These are phyloP conservation scores for Lordiphosa fenestrarum DNA, from an alignment of 2,888 invertebrate genomes.

Conservation along the genomic window DNA sequence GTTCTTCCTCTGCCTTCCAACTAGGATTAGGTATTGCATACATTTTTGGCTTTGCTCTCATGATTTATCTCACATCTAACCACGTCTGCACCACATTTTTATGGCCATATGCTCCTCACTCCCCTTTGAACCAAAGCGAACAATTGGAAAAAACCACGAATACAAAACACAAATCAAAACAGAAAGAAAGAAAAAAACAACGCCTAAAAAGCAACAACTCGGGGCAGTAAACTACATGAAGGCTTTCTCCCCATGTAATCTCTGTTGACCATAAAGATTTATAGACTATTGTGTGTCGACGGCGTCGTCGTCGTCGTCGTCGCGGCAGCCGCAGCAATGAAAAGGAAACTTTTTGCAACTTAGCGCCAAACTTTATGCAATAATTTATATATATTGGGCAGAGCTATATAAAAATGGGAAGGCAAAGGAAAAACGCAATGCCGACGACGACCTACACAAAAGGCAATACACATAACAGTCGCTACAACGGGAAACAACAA, in stretches of 20 bases:
- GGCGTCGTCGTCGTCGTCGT: constrained; percentile 25
- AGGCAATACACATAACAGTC: constrained; percentile 57
- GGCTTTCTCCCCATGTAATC: constrained; percentile 66
- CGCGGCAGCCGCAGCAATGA: constrained; percentile 64
- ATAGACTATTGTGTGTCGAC: constrained; percentile 74
- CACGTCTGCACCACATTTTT: constrained; percentile 64
- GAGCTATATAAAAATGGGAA: constrained; percentile 36
- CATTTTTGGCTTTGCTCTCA: constrained; percentile 27
- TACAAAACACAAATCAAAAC: constrained; percentile 66
- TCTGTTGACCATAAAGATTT: constrained; percentile 76
- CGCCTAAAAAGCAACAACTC: constrained; percentile 66
- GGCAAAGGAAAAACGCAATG: constrained; percentile 44
- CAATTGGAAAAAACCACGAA: constrained; percentile 37
- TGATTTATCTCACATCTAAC: constrained; percentile 62
- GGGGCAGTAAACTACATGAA: constrained; percentile 65
- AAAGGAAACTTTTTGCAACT: constrained; percentile 76
- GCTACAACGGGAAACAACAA: constrained; percentile 39
- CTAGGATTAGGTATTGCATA: too few species aligned
- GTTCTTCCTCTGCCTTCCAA: too few species aligned
- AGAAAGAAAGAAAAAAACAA: constrained; percentile 31
- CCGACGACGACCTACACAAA: constrained; percentile 63
- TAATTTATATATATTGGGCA: constrained; percentile 75
- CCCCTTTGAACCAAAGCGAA: constrained; percentile 11
- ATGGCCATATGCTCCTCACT: constrained; percentile 60
- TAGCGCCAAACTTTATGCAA: constrained; percentile 77